A percentile compares a stretch with the other conserved stretches of the same genome.
Evolutionary conservation across 2,113 vertebrate species (phyloP).

Genomic region (Calypte anna): DNA sequence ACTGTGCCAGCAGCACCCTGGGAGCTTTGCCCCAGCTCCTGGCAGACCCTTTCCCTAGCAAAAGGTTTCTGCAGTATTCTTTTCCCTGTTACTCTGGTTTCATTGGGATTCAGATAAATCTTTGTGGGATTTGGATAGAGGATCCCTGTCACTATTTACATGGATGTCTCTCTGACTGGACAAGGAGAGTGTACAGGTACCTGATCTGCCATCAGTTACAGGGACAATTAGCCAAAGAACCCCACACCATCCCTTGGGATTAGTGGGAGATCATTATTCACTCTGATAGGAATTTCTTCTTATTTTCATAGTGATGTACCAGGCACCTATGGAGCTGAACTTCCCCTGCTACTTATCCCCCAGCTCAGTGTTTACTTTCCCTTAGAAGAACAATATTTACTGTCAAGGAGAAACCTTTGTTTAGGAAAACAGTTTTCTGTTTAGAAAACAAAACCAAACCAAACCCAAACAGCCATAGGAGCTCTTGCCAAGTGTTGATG

Average conservation of each 20-base stretch:
- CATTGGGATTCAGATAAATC: too few relatives aligned
- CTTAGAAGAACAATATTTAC: background rate
- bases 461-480: background rate
- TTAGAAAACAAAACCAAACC: background rate
- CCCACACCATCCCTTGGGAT: background rate
- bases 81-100: too few relatives aligned
- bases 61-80: background rate
- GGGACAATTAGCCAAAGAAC: conserved; percentile 21
- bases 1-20: background rate
- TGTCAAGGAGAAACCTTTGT: background rate
- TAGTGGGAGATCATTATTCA: conserved; percentile 7
- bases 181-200: background rate
- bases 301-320: background rate
- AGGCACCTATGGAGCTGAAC: background rate
- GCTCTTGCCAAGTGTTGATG: too few relatives aligned
- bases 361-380: background rate
- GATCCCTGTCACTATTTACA: background rate
- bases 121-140: background rate
- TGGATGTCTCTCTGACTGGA: background rate
- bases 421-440: background rate
- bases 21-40: background rate
- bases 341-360: background rate
- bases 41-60: background rate
- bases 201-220: conserved; percentile 22
- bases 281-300: background rate